These are phyloP conservation scores for Lepidocyrtoides sp. DNA, from an alignment of 2,888 invertebrate genomes.

Conservation along the genomic window DNA sequence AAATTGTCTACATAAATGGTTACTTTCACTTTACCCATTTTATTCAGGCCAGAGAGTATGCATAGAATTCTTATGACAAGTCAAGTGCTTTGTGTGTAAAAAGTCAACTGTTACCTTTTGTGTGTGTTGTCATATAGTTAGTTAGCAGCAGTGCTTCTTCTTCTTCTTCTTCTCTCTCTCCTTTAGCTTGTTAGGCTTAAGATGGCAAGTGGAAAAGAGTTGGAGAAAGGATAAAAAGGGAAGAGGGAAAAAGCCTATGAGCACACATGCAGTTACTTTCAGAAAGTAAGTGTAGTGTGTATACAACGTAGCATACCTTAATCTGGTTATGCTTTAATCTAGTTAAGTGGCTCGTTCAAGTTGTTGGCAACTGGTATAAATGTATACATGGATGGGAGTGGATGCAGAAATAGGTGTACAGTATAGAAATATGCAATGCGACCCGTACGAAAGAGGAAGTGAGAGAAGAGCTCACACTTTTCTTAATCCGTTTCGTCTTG, in stretches of 20 bases:
- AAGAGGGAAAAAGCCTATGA: conserved; percentile 28
- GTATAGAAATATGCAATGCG: background rate
- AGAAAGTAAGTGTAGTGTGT: background rate
- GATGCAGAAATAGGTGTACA: background rate
- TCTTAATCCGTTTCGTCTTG: conserved; percentile 60
- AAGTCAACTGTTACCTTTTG: conserved; percentile 52
- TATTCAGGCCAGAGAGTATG: conserved; percentile 2
- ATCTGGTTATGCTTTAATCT: conserved; percentile 74
- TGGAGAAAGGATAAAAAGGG: conserved; percentile 24
- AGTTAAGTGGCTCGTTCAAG: conserved; percentile 73
- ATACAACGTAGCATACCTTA: conserved; percentile 60
- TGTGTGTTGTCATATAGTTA: background rate
- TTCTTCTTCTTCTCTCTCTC: too few species aligned
- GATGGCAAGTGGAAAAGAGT: background rate
- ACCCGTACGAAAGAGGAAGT: background rate
- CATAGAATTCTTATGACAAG: conserved; percentile 44
- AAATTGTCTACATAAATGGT: conserved; percentile 52
- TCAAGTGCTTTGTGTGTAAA: conserved; percentile 18
- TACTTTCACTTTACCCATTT: conserved; percentile 56
- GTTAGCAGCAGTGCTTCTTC: conserved; percentile 11
- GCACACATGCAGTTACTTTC: background rate
- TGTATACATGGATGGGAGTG: background rate
- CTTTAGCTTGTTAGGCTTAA: conserved; percentile 6
- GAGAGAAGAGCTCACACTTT: conserved; percentile 39
- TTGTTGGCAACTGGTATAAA: conserved; percentile 67